Base-by-base conservation (phyloP, 2,888 invertebrate genomes). In the Selenia dentaria region DNA sequence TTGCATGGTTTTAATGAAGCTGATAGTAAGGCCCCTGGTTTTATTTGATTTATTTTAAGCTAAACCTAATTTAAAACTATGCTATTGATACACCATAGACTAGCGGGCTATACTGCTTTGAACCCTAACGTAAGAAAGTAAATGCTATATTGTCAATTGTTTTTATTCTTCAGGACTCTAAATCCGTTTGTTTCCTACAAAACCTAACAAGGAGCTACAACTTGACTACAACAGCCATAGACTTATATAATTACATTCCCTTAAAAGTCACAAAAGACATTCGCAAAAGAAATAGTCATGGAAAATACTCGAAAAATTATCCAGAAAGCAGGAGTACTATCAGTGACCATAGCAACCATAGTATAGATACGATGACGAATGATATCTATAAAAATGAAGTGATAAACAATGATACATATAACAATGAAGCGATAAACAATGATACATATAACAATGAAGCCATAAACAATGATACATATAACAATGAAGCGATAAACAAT, bases 81-180 rank as follows among this genome's bases (percentile, higher is more conserved):
- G n/a, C n/a, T n/a, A n/a, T n/a, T n/a, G n/a, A n/a, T n/a, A n/a
- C n/a, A n/a, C n/a, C n/a, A n/a, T n/a, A n/a, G n/a, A n/a, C n/a
- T n/a, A n/a, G n/a, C n/a, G n/a, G n/a, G n/a, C n/a, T n/a, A n/a
- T n/a, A n/a, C n/a, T n/a, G n/a, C n/a, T n/a, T n/a, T n/a, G n/a
- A n/a, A n/a, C n/a, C n/a, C n/a, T n/a, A n/a, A n/a, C n/a, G 6
- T 6, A 20, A 20, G 20, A 4, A 22, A 22, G 6, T 22, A 22
- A 22, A 22, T 22, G 2, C 9, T 10, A 10, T 1, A 9, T 10
- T 25, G 3, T 25, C 9, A 3, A 22, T 22, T 6, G 16, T 42
- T 20, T 32, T 26, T 24, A 9, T 9, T 13, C 59, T 56, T 4
- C 51, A 70, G 69, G 55, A 61, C 6, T 9, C 26, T 5, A 56